A percentile compares a stretch with the other conserved stretches of the same genome.
Evolutionary conservation across 2,797 vertebrate species (phyloP).

Genomic region (Dallia pectoralis): DNA sequence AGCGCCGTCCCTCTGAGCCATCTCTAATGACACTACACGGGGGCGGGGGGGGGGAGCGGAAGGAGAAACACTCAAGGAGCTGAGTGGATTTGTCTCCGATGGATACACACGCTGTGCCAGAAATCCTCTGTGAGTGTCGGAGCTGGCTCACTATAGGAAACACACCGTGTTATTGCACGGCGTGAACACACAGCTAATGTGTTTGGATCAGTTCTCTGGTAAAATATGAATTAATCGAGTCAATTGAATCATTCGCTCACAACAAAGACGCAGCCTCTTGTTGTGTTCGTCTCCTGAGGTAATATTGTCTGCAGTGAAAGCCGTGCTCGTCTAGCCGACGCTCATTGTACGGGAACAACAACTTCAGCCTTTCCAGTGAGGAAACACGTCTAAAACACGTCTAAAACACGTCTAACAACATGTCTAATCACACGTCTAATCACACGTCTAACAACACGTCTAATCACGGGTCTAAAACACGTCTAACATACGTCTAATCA

Average conservation of each 20-base stretch:
- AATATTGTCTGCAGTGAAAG: neutral
- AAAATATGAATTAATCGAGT: neutral
- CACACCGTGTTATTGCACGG: neutral
- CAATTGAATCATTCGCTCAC: neutral
- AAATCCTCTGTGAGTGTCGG: conserved; percentile 5
- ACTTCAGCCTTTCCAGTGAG: neutral
- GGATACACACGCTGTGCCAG: conserved; percentile 23
- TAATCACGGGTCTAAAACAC: too few relatives aligned
- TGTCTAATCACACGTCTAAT: too few relatives aligned
- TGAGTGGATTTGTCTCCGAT: conserved; percentile 24
- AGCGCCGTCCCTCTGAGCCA: conserved; percentile 9
- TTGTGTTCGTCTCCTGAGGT: conserved; percentile 1
- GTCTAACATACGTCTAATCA: too few relatives aligned
- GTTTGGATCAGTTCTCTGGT: neutral
- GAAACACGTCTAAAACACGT: too few relatives aligned
- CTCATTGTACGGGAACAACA: neutral
- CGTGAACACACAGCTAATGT: conserved; percentile 11
- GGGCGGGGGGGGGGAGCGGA: conserved; percentile 17
- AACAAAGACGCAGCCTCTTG: conserved; percentile 3
- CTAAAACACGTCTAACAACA: too few relatives aligned
- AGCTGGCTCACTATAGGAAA: neutral
- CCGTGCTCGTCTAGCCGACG: conserved; percentile 1
- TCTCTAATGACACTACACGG: conserved; percentile 41
- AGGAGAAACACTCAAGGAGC: conserved; percentile 41
- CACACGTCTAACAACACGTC: too few relatives aligned